Conservation (phyloP, 2,797 vertebrate genomes). For the Adrianichthys oophorus region DNA sequence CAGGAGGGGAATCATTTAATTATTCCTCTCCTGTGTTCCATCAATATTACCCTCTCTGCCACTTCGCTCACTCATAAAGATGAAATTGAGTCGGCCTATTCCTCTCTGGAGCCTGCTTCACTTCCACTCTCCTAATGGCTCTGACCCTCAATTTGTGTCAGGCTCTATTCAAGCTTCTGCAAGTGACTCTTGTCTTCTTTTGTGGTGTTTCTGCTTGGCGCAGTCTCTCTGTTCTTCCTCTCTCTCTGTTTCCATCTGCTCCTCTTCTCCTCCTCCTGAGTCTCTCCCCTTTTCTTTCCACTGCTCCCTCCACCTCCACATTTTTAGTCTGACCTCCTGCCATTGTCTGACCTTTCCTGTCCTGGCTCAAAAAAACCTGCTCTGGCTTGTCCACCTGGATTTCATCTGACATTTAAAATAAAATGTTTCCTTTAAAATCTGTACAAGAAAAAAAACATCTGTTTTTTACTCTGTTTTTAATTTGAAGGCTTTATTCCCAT, state of each 20-base stretch:
- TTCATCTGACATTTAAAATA: conserved; percentile 11
- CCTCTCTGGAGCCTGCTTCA: conserved; percentile 57
- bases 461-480: conserved; percentile 1
- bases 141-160: conserved; percentile 62
- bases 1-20: conserved; percentile 54
- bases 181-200: conserved; percentile 41
- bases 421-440: conserved; percentile 12
- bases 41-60: conserved; percentile 51
- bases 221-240: conserved; percentile 33
- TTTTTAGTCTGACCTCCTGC: conserved; percentile 35
- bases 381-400: conserved; percentile 24
- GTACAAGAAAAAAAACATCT: conserved; percentile 10
- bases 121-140: conserved; percentile 52
- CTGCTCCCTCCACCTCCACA: conserved; percentile 27
- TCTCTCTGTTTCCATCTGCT: conserved; percentile 62
- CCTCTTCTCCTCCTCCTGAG: conserved; percentile 53
- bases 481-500: conserved; percentile 23
- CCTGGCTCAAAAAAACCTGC: conserved; percentile 17
- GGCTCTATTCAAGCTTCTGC: conserved; percentile 49
- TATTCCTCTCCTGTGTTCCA: conserved; percentile 55
- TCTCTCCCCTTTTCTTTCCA: conserved; percentile 30
- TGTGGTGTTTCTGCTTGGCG: conserved; percentile 49
- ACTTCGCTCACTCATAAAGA: conserved; percentile 60
- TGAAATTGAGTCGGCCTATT: conserved; percentile 59
- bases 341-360: conserved; percentile 53